Conservation (phyloP, 1,140 invertebrate species). For the Calephelis nemesis region DNA sequence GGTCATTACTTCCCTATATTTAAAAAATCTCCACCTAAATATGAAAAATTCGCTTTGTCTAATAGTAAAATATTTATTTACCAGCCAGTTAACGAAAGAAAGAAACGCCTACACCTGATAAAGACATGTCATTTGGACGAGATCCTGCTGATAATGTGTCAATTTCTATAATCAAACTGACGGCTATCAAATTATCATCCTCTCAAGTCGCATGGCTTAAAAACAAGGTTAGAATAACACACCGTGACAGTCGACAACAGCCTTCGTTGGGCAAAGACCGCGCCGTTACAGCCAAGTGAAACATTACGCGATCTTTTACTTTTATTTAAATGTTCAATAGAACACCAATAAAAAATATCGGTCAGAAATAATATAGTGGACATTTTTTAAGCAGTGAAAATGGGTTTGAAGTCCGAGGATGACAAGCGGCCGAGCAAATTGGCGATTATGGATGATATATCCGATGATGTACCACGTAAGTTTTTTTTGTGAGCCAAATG, state of each 20-base stretch:
- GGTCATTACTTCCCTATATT: too few relatives aligned
- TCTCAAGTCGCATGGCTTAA: conserved; percentile 54
- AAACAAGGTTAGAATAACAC: conserved; percentile 54
- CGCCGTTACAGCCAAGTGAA: conserved; percentile 42
- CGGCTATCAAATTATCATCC: conserved; percentile 26
- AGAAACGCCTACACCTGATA: conserved; percentile 14
- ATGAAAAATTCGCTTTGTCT: too few relatives aligned
- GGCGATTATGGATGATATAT: conserved; percentile 71
- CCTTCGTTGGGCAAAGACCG: conserved; percentile 48
- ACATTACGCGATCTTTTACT: conserved; percentile 39
- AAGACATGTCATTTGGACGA: conserved; percentile 24
- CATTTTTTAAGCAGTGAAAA: conserved; percentile 52
- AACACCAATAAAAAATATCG: conserved; percentile 55
- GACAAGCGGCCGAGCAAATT: conserved; percentile 71
- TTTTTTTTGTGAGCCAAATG: conserved; percentile 31
- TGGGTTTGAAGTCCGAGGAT: conserved; percentile 68
- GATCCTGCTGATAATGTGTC: conserved; percentile 31
- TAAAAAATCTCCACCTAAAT: too few relatives aligned
- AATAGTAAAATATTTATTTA: too few relatives aligned
- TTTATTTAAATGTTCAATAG: conserved; percentile 40
- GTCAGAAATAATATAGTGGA: conserved; percentile 45
- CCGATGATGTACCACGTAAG: conserved; percentile 61
- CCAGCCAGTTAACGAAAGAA: not conserved
- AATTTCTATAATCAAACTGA: conserved; percentile 44
- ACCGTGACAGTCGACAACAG: conserved; percentile 60